A percentile compares a stretch with the other conserved stretches of the same genome.
phyloP scores from a whole-genome alignment of 2,888 invertebrate genomes.

The Matsumyia berberina region DNA sequence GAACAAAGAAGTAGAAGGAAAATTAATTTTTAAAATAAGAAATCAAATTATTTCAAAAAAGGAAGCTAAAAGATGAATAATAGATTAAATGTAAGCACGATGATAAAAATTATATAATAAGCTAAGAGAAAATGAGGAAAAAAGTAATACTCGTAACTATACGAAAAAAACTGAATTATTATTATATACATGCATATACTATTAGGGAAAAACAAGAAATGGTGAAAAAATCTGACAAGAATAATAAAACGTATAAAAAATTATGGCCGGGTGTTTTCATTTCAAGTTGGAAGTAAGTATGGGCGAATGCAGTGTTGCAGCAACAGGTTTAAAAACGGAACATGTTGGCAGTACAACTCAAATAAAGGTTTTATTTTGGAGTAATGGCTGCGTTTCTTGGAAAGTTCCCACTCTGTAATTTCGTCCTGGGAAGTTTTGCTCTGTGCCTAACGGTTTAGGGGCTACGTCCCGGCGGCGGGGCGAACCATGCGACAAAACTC shows the following conservation, averaged over 20 bases:
- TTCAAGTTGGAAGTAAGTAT: neutral
- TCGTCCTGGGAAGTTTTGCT: too few relatives aligned
- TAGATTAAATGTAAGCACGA: constrained; percentile 17
- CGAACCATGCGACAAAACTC: too few relatives aligned
- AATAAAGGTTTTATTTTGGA: too few relatives aligned
- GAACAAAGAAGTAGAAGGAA: constrained; percentile 5
- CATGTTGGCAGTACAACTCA: too few relatives aligned
- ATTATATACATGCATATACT: constrained; percentile 46
- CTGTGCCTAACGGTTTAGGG: too few relatives aligned
- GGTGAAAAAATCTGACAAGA: constrained; percentile 37
- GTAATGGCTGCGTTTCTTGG: too few relatives aligned
- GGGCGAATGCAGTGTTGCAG: too few relatives aligned
- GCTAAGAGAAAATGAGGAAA: constrained; percentile 22
- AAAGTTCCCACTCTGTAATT: too few relatives aligned
- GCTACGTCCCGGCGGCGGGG: too few relatives aligned
- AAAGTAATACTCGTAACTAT: constrained; percentile 39
- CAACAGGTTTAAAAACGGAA: too few relatives aligned
- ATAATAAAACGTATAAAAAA: constrained; percentile 39
- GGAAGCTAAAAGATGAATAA: constrained; percentile 29
- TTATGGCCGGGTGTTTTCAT: neutral
- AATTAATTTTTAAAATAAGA: constrained; percentile 11
- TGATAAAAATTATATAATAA: constrained; percentile 22
- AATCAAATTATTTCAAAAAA: constrained; percentile 13
- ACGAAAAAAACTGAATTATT: constrained; percentile 48
- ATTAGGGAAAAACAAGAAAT: constrained; percentile 23